Evolutionary conservation across 2,888 invertebrate species (phyloP), one percentile per base, ranked within the genome.

Genomic region (Argyra leucocephala): DNA sequence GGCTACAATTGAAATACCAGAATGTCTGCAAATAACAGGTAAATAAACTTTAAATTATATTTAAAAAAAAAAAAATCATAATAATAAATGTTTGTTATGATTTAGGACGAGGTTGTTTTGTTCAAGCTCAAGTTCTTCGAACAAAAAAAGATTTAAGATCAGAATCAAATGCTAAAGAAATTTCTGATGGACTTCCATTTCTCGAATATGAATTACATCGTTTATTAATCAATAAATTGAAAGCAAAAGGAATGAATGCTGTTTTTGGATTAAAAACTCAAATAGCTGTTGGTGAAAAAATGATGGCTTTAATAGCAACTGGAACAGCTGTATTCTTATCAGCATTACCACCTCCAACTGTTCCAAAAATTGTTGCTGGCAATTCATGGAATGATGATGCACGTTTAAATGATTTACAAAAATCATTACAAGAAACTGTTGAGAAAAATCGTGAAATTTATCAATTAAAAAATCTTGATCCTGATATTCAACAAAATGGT

Each of bases 151-250:
- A 92, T 71, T 83, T 88, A 9, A 85, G 89, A 15, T 89, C 91
- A 0, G 96, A 96, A 80, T 83, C 89, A 0, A 90, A 90, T 70
- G 93, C 97, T 5, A 88, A 95, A 72, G 96, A 97, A 81, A 92
- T 98, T 67, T 96, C 96, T 1, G 93, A 97, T 81, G 91, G 91
- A 72, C 82, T 97, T 65, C 97, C 97, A 0, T 97, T 97, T 81
- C 80, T 97, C 65, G 97, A 98, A 78, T 97, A 96, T 77, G 96
- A 98, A 77, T 82, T 98, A 62, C 96, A 98, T 79, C 87, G 93
- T 67, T 85, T 96, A 70, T 81, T 97, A 57, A 84, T 96, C 1
- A 94, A 93, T 74, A 96, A 96, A 76, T 81, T 97, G 3, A 88
- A 91, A 78, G 90, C 96, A 69, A 93, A 93, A 79, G 96, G 95